Base-by-base conservation (phyloP, 2,797 vertebrate genomes). In the Cephalopachus bancanus region DNA sequence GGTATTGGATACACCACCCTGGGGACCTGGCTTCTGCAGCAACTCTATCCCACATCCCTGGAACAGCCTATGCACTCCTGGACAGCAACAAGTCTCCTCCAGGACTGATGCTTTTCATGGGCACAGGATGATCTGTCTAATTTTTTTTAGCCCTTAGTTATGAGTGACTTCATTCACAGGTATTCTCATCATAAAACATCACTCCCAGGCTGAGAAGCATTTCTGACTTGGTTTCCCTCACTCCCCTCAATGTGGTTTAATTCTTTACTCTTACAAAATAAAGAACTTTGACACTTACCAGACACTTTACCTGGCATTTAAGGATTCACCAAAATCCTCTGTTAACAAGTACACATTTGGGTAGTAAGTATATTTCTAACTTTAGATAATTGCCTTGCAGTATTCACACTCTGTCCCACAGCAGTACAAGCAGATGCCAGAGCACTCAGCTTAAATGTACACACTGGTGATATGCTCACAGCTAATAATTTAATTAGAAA, bases 21-120 rank as follows among this genome's bases (percentile, higher is more conserved):
- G 11, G 69, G 53, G 16, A 49, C 17, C 64, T 1, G 24, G 2
- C 9, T 6, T 2, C 17, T 53, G 22, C 19, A 2, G 4, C 3
- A 0, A 1, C 28, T 12, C 37, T 3, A 19, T 1, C 44, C 86
- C 5, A 0, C 0, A 10, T 22, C n/a, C 64, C 33, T 10, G 37
- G 64, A 7, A 33, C 26, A 15, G 22, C 15, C 22, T 17, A 14
- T 30, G 17, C 60, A 17, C 51, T 72, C 37, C 76, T 19, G 8
- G 33, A 7, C 0, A 10, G 16, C 11, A 19, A 17, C n/a, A 1
- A 3, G 20, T 67, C 57, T n/a, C n/a, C 24, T 84, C 51, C 26
- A 4, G 55, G 37, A 15, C 51, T 7, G 2, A 19, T 37, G 49
- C 44, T 49, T 0, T 30, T 62, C 10, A 12, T 37, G 57, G 17